phyloP scores from a whole-genome alignment of 2,888 invertebrate genomes.

The Papilio protenor region DNA sequence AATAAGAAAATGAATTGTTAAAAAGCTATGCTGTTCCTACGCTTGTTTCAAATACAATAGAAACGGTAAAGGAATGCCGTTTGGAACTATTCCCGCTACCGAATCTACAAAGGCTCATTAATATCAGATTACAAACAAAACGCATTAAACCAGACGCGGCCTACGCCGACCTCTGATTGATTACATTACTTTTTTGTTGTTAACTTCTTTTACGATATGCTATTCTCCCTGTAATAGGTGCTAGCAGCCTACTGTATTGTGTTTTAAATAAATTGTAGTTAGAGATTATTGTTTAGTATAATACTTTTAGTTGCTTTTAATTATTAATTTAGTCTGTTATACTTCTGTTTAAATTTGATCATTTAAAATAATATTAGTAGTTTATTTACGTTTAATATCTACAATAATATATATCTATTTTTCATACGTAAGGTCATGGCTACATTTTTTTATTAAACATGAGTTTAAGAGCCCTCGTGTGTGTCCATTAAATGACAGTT shows the following conservation, averaged over 20 bases:
- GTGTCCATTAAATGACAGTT: conserved; percentile 41
- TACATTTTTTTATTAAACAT: conserved; percentile 35
- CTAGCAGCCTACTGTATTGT: too few species aligned
- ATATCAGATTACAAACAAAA: conserved; percentile 38
- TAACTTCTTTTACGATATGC: neutral
- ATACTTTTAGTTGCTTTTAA: too few species aligned
- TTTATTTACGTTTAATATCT: neutral
- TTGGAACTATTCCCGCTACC: neutral
- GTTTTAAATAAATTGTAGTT: too few species aligned
- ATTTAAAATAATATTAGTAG: too few species aligned
- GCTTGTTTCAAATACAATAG: conserved; percentile 20
- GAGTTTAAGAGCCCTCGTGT: conserved; percentile 33
- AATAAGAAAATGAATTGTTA: neutral
- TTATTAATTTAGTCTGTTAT: too few species aligned
- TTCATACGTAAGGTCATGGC: conserved; percentile 12
- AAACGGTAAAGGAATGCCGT: conserved; percentile 14
- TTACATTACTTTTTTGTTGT: conserved; percentile 12
- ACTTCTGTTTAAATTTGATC: too few species aligned
- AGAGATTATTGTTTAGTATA: too few species aligned
- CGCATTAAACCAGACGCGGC: conserved; percentile 28
- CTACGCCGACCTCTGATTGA: conserved; percentile 29
- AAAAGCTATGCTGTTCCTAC: neutral
- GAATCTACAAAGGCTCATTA: conserved; percentile 28
- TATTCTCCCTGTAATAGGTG: neutral
- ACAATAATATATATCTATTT: neutral